Evolutionary conservation across 1,140 invertebrate species (phyloP).

Genomic region (Akabosia matsudoensis): DNA sequence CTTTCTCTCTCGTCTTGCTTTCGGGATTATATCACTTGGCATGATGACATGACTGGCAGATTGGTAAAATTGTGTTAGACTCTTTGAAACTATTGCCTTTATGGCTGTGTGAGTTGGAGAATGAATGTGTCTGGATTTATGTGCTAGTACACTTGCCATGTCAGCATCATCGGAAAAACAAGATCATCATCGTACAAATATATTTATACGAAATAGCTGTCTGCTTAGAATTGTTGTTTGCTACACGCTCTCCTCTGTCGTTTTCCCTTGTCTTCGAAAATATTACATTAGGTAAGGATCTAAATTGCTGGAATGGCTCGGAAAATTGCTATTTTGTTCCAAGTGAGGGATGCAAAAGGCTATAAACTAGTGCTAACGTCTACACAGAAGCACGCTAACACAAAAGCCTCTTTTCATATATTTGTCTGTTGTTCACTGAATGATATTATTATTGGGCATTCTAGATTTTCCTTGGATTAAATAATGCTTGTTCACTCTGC

Average conservation of each 20-base stretch:
- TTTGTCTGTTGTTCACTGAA: too few relatives aligned
- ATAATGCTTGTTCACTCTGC: too few relatives aligned
- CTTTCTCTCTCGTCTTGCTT: neutral
- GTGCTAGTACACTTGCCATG: neutral
- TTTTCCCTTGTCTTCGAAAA: neutral
- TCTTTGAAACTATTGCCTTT: neutral
- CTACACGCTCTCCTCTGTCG: neutral
- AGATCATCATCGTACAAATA: too few relatives aligned
- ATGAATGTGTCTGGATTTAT: neutral
- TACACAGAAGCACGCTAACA: too few relatives aligned
- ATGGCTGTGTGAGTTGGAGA: neutral
- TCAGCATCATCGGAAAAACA: too few relatives aligned
- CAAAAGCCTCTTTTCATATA: too few relatives aligned
- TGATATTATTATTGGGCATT: too few relatives aligned
- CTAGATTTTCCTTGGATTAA: too few relatives aligned
- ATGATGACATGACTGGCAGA: conserved; percentile 2
- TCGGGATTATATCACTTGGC: conserved; percentile 10
- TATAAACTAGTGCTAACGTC: too few relatives aligned
- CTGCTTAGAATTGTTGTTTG: neutral
- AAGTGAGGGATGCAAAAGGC: too few relatives aligned
- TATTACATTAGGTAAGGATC: neutral
- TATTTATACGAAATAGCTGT: too few relatives aligned
- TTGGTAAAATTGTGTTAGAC: neutral
- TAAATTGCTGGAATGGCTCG: conserved; percentile 9
- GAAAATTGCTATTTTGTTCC: too few relatives aligned